Percentiles rank a stretch among this genome's conserved stretches.
Conservation (phyloP, 2,888 invertebrate species). For the Graphium colonna region DNA sequence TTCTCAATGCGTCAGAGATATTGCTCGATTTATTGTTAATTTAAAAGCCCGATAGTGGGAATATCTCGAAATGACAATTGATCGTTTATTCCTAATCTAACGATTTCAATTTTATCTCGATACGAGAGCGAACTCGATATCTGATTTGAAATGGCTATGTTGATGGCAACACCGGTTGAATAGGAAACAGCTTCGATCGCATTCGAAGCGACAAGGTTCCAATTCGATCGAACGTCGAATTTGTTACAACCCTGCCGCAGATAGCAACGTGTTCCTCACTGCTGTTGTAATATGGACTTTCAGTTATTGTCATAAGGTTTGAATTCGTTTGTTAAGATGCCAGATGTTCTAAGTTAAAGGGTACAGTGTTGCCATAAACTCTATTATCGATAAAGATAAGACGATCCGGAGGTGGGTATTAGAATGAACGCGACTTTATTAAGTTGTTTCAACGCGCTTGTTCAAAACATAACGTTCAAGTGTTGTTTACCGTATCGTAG, state of each 20-base stretch:
- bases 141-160: slow-evolving; percentile 48
- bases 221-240: slow-evolving; percentile 46
- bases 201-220: slow-evolving; percentile 49
- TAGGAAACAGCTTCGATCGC: slow-evolving; percentile 47
- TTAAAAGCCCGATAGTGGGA: slow-evolving; percentile 48
- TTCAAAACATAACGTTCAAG: slow-evolving; percentile 26
- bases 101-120: slow-evolving; percentile 61
- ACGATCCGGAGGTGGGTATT: slow-evolving; percentile 50
- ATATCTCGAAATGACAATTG: slow-evolving; percentile 43
- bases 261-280: slow-evolving; percentile 1
- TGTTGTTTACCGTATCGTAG: not conserved
- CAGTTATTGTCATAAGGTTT: slow-evolving; percentile 9
- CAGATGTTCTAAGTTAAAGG: slow-evolving; percentile 27
- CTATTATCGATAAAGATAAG: slow-evolving; percentile 64
- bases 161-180: slow-evolving; percentile 55
- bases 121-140: slow-evolving; percentile 47
- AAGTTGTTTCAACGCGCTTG: slow-evolving; percentile 48
- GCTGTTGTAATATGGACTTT: slow-evolving; percentile 25
- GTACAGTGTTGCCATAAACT: slow-evolving; percentile 56
- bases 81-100: slow-evolving; percentile 52
- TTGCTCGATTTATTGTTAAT: slow-evolving; percentile 34
- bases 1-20: slow-evolving; percentile 13
- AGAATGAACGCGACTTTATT: slow-evolving; percentile 57
- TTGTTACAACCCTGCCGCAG: slow-evolving; percentile 44
- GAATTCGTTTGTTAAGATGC: slow-evolving; percentile 15